Base-by-base conservation (phyloP, 2,797 vertebrate species). In the Lacerta bilineata region DNA sequence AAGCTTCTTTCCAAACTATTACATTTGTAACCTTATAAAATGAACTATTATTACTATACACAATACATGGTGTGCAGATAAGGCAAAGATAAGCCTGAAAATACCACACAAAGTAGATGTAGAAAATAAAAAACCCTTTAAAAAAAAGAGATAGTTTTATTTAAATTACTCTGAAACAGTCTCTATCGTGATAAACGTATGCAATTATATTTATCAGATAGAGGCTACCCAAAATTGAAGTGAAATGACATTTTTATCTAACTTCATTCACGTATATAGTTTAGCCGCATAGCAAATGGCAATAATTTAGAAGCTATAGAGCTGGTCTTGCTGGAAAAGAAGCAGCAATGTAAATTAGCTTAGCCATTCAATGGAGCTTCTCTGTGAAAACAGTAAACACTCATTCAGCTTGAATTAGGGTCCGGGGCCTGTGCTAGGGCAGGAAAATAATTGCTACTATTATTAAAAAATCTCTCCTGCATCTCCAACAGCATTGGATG, bases 181-280 rank as follows among this genome's bases (percentile, higher is more conserved):
- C 92, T 94, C 90, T 89, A 93, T 92, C 92, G 92, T 71, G 91
- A 95, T 93, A 95, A 93, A 95, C 92, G 83, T 81, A 90, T 91
- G 93, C 87, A 95, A 93, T 95, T 96, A 92, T 84, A 85, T 90
- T 94, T 93, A 95, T 94, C 94, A 95, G 93, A 93, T 95, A 93
- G 46, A 90, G 90, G 90, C 87, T 89, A 88, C 87, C 85, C 88
- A 81, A 2, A 9, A 84, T 68, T 29, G 84, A 83, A 89, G 68
- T 8, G 87, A 83, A 92, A 86, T 71, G 81, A 0, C 85, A 92
- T 91, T 90, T 93, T 87, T 93, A 90, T 85, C 89, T 86, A 55
- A 46, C 69, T 90, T 77, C 85, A 91, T 43, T 92, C 90, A 85
- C 71, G 86, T 88, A 80, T 80, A 89, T 0, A 0, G 77, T 88